Conservation (phyloP, 2,797 vertebrate genomes). For the Clamator glandarius region DNA sequence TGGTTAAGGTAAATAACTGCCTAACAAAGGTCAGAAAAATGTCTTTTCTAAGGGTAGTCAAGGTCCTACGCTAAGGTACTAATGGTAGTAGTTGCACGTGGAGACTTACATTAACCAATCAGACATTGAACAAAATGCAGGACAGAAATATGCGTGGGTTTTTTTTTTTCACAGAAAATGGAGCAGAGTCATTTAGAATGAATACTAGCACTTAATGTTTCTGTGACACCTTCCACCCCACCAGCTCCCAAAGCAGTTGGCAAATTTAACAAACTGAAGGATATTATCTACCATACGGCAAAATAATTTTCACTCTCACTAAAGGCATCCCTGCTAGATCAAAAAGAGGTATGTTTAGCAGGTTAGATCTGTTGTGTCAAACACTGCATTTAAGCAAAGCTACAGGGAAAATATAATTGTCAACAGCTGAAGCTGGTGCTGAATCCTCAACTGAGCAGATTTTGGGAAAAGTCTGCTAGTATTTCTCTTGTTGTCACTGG, state of each 20-base stretch:
- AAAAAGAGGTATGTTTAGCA: not conserved
- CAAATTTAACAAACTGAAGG: conserved; percentile 8
- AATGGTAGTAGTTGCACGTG: not conserved
- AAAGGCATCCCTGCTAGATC: not conserved
- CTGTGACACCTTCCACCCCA: not conserved
- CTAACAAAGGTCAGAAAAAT: not conserved
- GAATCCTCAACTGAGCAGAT: not conserved
- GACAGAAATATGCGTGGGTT: not conserved
- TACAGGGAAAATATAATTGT: not conserved
- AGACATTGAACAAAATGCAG: not conserved
- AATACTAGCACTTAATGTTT: not conserved
- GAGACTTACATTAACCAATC: not conserved
- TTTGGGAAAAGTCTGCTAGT: not conserved
- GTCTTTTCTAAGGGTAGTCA: not conserved
- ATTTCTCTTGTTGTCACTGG: not conserved
- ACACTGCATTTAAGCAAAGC: not conserved
- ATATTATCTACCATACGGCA: fast-evolving
- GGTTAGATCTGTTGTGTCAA: not conserved
- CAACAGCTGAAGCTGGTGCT: not conserved
- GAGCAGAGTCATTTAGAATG: not conserved
- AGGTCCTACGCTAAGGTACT: not conserved
- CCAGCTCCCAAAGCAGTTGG: not conserved
- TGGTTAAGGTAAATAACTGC: not conserved
- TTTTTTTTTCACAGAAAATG: not conserved
- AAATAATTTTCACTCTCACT: not conserved